These are phyloP conservation scores for Acinonyx jubatus DNA, from an alignment of 2,113 vertebrate genomes.

Conservation along the genomic window DNA sequence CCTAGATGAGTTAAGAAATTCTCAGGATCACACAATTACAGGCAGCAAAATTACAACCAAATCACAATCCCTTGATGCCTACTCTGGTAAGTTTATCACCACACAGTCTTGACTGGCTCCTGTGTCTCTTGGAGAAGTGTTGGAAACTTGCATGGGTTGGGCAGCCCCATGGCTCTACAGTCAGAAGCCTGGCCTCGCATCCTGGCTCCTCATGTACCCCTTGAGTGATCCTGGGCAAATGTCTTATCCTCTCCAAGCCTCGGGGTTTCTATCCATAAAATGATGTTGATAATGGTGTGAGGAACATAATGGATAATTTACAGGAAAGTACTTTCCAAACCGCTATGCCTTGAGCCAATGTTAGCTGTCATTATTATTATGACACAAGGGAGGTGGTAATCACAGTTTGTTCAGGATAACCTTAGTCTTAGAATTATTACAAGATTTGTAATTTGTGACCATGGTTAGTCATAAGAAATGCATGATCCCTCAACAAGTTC, in stretches of 20 bases:
- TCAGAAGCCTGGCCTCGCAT: neutral
- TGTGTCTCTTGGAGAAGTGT: neutral
- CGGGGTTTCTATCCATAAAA: neutral
- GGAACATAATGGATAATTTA: neutral
- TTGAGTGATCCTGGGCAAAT: neutral
- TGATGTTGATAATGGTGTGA: neutral
- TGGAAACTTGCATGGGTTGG: neutral
- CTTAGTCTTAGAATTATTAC: neutral
- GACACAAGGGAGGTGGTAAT: neutral
- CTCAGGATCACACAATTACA: neutral
- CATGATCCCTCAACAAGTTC: neutral
- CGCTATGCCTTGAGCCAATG: neutral
- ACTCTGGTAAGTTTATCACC: neutral
- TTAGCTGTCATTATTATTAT: neutral
- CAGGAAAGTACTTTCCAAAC: neutral
- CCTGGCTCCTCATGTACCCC: neutral
- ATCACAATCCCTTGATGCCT: neutral
- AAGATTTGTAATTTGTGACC: neutral
- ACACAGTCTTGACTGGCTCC: neutral
- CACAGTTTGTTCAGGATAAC: neutral
- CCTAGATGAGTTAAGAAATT: neutral
- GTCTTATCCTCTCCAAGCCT: neutral
- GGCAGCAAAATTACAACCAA: neutral
- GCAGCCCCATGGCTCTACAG: neutral
- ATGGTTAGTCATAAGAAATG: conserved; percentile 34